A percentile compares a stretch with the other conserved stretches of the same genome.
Evolutionary conservation across 2,888 invertebrate genomes (phyloP).

Genomic region (Argyresthia goedartella): DNA sequence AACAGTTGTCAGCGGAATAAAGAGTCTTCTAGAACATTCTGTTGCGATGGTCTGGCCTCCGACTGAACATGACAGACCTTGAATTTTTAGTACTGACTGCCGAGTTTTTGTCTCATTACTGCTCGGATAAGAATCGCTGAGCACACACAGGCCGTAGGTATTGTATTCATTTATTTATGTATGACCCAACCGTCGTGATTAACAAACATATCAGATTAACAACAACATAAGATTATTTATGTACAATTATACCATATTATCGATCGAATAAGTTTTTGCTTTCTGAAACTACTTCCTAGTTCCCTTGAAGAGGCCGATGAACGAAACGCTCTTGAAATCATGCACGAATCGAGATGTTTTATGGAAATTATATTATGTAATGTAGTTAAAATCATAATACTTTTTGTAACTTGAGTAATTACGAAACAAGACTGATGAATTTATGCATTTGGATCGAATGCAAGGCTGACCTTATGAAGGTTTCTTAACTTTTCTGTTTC

Average conservation of each 20-base stretch:
- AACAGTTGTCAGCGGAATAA: too few species aligned
- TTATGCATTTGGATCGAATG: slow-evolving; percentile 5
- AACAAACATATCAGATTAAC: slow-evolving; percentile 32
- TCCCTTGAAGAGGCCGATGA: slow-evolving; percentile 39
- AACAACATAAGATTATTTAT: slow-evolving; percentile 20
- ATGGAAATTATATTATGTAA: too few species aligned
- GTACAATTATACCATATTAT: slow-evolving; percentile 12
- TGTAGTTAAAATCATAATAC: too few species aligned
- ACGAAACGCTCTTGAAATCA: slow-evolving; percentile 16
- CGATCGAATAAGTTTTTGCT: slow-evolving; percentile 31
- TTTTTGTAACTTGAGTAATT: too few species aligned
- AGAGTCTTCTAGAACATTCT: not conserved
- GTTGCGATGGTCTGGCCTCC: slow-evolving; percentile 19
- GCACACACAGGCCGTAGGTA: slow-evolving; percentile 22
- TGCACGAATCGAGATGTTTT: slow-evolving; percentile 7
- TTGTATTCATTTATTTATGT: slow-evolving; percentile 31
- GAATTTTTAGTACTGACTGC: slow-evolving; percentile 34
- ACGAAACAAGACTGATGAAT: too few species aligned
- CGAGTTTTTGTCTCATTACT: slow-evolving; percentile 38
- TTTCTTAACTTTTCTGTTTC: not conserved
- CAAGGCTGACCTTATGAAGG: too few species aligned
- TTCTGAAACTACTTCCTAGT: slow-evolving; percentile 39
- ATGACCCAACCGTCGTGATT: slow-evolving; percentile 31
- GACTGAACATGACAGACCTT: slow-evolving; percentile 26
- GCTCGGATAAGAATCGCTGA: slow-evolving; percentile 39